Evolutionary conservation across 2,888 invertebrate genomes (phyloP), one percentile per base, ranked within the genome.

Genomic region (Heliconius cydno): DNA sequence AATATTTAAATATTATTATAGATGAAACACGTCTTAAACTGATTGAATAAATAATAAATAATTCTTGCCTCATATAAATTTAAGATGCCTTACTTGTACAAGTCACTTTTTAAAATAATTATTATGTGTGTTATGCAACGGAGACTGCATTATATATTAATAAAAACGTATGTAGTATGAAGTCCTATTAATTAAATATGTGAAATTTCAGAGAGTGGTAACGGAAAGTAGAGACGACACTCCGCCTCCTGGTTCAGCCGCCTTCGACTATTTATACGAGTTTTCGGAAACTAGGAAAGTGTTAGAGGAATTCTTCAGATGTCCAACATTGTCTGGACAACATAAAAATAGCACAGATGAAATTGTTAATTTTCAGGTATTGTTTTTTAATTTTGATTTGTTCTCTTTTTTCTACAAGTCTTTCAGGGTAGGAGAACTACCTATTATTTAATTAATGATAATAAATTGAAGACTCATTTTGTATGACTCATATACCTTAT

Each of bases 201-300:
- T 70, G 2, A 15, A 25, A 6, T 93, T 91, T 28, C 90, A 95
- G 95, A 90, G 95, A 84, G 92, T 95, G 84, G 88, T 95, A 79
- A 91, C 94, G 76, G 95, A 95, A 83, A 94, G 92, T 84, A 91
- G 94, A 84, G 95, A 95, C 79, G 90, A 91, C 22, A 90, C 95
- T 2, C 94, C 95, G 15, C 92, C 95, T 19, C 92, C 93, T 4
- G 88, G 92, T 78, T 90, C 95, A 63, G 88, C 97, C 77, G 97
- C 98, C 60, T 98, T 98, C 90, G 98, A 98, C 94, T 98, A 98
- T 92, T 92, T 98, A 83, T 98, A 98, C 91, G 98, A 98, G 92
- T 98, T 98, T 92, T 98, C 98, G 0, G 98, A 98, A 93, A 98
- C 98, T 38, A 96, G 98, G 84, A 98, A 98, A 94, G 98, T 98